Base-by-base conservation (phyloP, 2,113 vertebrate species). In the Lipotes vexillifer region DNA sequence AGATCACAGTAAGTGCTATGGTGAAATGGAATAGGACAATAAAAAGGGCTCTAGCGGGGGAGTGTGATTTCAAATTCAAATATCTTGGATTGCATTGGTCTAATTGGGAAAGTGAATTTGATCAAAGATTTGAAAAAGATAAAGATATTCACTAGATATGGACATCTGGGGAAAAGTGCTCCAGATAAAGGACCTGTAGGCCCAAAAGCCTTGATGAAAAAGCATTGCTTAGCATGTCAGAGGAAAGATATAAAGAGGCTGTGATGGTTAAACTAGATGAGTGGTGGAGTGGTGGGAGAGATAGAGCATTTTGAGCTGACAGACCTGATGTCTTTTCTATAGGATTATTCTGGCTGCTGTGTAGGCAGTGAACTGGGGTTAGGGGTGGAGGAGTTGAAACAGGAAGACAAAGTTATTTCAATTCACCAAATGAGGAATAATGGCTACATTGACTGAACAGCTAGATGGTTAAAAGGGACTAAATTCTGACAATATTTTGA, bases 371-470 rank as follows among this genome's bases (percentile, higher is more conserved):
- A 21, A 13, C 5, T 27, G 21, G 18, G 18, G 13, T 11, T 41
- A 25, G 1, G 2, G 2, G 1, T 21, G 17, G 10, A 0, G 1
- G 31, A 15, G 3, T 23, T 41, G 5, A 71, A 41, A 3, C 21
- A 29, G 20, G 27, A 41, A 88, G 4, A 57, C 10, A 31, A 55
- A n/a, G 27, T 81, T 15, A 44, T 59, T 77, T 82, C 41, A 36
- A 1, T 59, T 84, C 71, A 2, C 41, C 55, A 91, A 68, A 33
- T 21, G 4, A 94, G 21, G 17, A 68, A 49, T 14, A 49, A 61
- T 14, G 9, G 5, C 23, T 57, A 18, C 0, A 36, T 31, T 49
- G 46, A 82, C 12, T 27, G 7, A n/a, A 44, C 13, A 10, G 1
- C 49, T 83, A 33, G 8, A 6, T 68, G 65, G 6, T 41, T 95